Percentiles rank a stretch among this genome's conserved stretches.
Evolutionary conservation across 2,113 vertebrate species (phyloP).

Genomic region (Oreochromis niloticus): DNA sequence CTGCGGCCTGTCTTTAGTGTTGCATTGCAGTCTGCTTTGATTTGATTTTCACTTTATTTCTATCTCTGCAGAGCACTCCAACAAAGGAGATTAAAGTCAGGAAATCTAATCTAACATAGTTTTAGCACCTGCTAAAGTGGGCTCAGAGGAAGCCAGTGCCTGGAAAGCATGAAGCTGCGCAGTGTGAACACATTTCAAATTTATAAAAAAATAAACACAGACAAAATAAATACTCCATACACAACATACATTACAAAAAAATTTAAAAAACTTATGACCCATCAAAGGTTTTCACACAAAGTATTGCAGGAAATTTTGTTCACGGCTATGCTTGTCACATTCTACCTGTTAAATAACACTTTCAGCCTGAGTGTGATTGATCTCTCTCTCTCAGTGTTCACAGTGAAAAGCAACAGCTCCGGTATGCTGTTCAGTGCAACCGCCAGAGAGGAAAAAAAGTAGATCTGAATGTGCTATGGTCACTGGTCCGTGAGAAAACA

Average conservation of each 20-base stretch:
- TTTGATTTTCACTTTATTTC: background rate
- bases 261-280: background rate
- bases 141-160: background rate
- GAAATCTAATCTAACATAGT: background rate
- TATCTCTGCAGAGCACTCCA: background rate
- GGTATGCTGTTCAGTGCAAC: background rate
- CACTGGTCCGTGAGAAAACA: conserved; percentile 41
- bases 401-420: conserved; percentile 26
- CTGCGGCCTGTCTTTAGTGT: background rate
- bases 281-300: conserved; percentile 2
- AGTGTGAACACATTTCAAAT: background rate
- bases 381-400: conserved; percentile 10
- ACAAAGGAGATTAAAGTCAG: background rate
- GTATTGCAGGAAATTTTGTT: conserved; percentile 10
- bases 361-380: conserved; percentile 36
- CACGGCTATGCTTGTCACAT: background rate
- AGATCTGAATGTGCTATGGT: conserved; percentile 23
- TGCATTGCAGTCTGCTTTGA: conserved; percentile 14
- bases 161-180: background rate
- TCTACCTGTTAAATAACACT: background rate
- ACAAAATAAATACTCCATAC: background rate
- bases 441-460: background rate
- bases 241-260: background rate
- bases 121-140: conserved; percentile 30
- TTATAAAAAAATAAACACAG: background rate